These are phyloP conservation scores for Pandion haliaetus DNA, from an alignment of 2,113 vertebrate genomes.

Conservation along the genomic window DNA sequence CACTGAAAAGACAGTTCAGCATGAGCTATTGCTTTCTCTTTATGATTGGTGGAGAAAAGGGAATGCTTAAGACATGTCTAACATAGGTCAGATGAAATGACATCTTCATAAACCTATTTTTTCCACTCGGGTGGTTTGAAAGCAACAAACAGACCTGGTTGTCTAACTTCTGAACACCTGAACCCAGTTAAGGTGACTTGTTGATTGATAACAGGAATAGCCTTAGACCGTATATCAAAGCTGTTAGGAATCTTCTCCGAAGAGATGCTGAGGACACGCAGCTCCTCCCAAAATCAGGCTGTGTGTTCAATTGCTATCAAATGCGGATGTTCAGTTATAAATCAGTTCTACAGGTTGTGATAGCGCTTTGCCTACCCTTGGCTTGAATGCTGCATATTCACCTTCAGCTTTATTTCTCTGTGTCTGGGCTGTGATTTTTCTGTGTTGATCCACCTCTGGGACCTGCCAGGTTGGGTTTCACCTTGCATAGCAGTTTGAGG, in stretches of 20 bases:
- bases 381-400: not conserved
- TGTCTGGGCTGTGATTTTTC: not conserved
- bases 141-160: not conserved
- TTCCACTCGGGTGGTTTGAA: accelerated
- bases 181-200: not conserved
- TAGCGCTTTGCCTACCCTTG: not conserved
- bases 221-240: not conserved
- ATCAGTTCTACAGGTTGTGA: not conserved
- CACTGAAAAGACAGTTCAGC: not conserved
- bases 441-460: not conserved
- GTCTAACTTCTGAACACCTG: not conserved
- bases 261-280: not conserved
- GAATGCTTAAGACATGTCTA: not conserved
- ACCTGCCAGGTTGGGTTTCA: not conserved
- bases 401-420: not conserved
- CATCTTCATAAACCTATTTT: not conserved
- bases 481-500: not conserved
- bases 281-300: not conserved
- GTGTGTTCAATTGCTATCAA: not conserved
- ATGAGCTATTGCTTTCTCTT: not conserved
- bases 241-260: accelerated
- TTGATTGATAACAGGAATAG: not conserved
- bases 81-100: not conserved
- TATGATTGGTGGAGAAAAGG: not conserved
- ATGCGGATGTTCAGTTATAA: not conserved